Percentiles rank a stretch among this genome's conserved stretches.
Evolutionary conservation across 2,113 vertebrate species (phyloP).

Genomic region (Nothoprocta pentlandii): DNA sequence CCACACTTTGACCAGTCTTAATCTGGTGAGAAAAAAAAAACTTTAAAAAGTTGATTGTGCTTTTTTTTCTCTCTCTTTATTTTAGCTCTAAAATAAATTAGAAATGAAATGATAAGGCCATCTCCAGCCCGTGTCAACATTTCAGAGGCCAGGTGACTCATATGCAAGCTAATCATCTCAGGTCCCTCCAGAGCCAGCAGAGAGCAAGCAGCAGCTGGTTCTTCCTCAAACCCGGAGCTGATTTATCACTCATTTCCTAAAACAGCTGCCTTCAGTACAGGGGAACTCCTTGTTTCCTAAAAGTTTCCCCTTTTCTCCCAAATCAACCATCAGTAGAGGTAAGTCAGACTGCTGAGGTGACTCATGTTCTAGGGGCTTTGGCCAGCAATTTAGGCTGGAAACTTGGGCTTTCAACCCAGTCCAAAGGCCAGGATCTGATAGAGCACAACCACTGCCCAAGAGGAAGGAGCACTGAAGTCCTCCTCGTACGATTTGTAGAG

Average conservation of each 20-base stretch:
- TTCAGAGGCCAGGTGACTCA: background rate
- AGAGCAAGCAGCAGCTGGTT: background rate
- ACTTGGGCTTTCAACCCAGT: background rate
- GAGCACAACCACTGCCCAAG: background rate
- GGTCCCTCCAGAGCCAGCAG: background rate
- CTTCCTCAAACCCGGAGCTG: background rate
- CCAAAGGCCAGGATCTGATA: background rate
- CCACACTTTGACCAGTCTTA: background rate
- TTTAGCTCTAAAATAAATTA: accelerated
- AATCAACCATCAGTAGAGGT: background rate
- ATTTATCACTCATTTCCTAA: background rate
- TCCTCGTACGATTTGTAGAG: background rate
- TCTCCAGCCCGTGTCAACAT: background rate
- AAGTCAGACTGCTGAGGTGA: background rate
- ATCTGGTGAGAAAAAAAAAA: background rate
- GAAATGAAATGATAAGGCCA: background rate
- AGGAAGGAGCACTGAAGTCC: background rate
- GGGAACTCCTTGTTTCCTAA: background rate
- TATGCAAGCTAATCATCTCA: background rate
- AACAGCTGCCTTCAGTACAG: background rate
- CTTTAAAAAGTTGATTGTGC: background rate
- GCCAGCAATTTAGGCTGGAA: background rate
- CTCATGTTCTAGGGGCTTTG: background rate
- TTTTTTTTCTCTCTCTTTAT: background rate
- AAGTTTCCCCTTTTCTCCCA: too few relatives aligned